Evolutionary conservation across 1,140 invertebrate genomes (phyloP), one percentile per base, ranked within the genome.

Genomic region (Aporrectodea caliginosa): DNA sequence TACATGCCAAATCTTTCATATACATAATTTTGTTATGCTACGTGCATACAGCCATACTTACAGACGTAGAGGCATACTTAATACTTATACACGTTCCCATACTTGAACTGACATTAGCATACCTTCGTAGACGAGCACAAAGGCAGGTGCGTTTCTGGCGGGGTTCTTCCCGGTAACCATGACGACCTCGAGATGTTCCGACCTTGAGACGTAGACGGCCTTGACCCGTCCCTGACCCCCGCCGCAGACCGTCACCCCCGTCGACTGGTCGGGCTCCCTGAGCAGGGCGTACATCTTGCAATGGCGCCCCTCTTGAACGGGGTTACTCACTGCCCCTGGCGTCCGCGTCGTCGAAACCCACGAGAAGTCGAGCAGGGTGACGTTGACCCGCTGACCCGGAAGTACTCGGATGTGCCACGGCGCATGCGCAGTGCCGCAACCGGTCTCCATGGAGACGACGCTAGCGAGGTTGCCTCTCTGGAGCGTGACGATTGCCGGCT

Each of bases 321-420:
- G n/a, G n/a, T n/a, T n/a, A n/a, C n/a, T n/a, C n/a, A n/a, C n/a
- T n/a, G n/a, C n/a, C n/a, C n/a, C n/a, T n/a, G n/a, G n/a, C n/a
- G n/a, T n/a, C n/a, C n/a, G n/a, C n/a, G n/a, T 58, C 43, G 43
- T 6, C 6, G 43, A 58, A 6, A 22, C 43, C 73, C 30, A 32
- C 29, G 78, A 34, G 34, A 79, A 75, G 73, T 79, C 78, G 22
- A 79, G 22, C n/a, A 79, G 78, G 16, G 71, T 79, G 32, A 79
- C 35, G 71, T 74, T 35, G 12, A 79, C 35, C 6, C 78, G 78
- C 71, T 79, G 78, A 2, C 73, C 33, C 71, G 22, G 71, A 2
- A 30, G 27, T 1, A 79, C 78, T 16, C 29, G 71, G 35, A 79
- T 75, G 22, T 29, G 6, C 72, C 32, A 58, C 30, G 78, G 72